Percentiles rank a stretch among this genome's conserved stretches.
Conservation (phyloP, 2,113 vertebrate species). For the Xenopus laevis region DNA sequence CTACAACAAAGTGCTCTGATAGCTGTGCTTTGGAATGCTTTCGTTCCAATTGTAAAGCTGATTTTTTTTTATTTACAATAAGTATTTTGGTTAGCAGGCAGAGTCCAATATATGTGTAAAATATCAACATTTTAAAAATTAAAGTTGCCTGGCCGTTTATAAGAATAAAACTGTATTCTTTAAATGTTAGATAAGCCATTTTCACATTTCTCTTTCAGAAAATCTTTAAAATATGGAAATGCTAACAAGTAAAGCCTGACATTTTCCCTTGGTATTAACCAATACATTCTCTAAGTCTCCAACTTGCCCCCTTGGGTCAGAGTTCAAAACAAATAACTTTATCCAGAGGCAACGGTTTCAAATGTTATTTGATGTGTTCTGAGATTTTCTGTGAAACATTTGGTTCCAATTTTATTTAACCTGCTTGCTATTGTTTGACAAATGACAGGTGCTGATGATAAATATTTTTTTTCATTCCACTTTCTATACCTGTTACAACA, state of each 20-base stretch:
- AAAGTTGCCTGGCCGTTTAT: too few relatives aligned
- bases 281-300: neutral
- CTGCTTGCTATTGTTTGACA: slow-evolving; percentile 30
- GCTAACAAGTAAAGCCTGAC: neutral
- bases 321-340: slow-evolving; percentile 52
- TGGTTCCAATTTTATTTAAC: slow-evolving; percentile 51
- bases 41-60: too few relatives aligned
- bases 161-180: too few relatives aligned
- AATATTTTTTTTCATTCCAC: slow-evolving; percentile 47
- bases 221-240: too few relatives aligned
- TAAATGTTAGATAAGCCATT: too few relatives aligned
- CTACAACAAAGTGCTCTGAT: too few relatives aligned
- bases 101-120: too few relatives aligned
- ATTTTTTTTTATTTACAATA: too few relatives aligned
- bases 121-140: too few relatives aligned
- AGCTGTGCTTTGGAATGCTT: too few relatives aligned
- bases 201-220: too few relatives aligned
- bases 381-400: slow-evolving; percentile 52
- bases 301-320: slow-evolving; percentile 48
- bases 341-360: slow-evolving; percentile 48
- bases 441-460: slow-evolving; percentile 59
- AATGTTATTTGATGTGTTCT: slow-evolving; percentile 45
- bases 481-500: slow-evolving; percentile 45
- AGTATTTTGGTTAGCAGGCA: too few relatives aligned
- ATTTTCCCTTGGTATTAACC: slow-evolving; percentile 6